Percentiles rank a stretch among this genome's conserved stretches.
These are phyloP conservation scores for Parnassius glacialis DNA, from an alignment of 2,888 invertebrate species.

Conservation along the genomic window DNA sequence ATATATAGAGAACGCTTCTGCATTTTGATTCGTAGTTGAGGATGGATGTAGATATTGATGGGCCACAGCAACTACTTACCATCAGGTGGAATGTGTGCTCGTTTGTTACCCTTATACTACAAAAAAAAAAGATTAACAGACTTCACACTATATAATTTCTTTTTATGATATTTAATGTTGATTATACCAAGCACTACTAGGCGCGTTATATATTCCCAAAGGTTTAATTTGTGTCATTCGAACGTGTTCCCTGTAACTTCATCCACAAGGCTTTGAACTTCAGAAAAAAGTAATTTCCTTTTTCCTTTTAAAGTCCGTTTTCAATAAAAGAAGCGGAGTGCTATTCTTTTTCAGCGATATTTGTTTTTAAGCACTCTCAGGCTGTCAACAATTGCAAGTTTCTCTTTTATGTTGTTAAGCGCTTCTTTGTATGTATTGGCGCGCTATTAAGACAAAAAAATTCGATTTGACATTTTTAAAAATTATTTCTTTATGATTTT, in stretches of 20 bases:
- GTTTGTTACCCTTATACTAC: too few relatives aligned
- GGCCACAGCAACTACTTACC: too few relatives aligned
- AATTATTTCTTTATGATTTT: conserved; percentile 13
- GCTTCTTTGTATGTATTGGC: conserved; percentile 37
- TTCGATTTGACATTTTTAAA: conserved; percentile 34
- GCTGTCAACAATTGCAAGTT: conserved; percentile 40
- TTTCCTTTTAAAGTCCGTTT: conserved; percentile 31
- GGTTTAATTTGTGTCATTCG: conserved; percentile 4
- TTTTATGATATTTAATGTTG: background rate
- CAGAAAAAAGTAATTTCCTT: conserved; percentile 35
- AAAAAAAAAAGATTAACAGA: too few relatives aligned
- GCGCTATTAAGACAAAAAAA: conserved; percentile 33
- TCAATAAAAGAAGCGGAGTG: conserved; percentile 26
- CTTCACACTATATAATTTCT: background rate
- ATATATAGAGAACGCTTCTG: too few relatives aligned
- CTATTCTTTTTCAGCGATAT: conserved; percentile 31
- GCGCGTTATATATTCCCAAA: background rate
- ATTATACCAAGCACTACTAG: background rate
- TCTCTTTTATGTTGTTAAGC: conserved; percentile 39
- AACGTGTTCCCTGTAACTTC: conserved; percentile 3
- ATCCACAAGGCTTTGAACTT: conserved; percentile 28
- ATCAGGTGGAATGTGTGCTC: too few relatives aligned
- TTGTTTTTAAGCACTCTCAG: conserved; percentile 39
- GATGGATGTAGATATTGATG: too few relatives aligned
- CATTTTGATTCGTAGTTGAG: too few relatives aligned